phyloP scores from a whole-genome alignment of 2,113 vertebrate species.

The Scortum barcoo region DNA sequence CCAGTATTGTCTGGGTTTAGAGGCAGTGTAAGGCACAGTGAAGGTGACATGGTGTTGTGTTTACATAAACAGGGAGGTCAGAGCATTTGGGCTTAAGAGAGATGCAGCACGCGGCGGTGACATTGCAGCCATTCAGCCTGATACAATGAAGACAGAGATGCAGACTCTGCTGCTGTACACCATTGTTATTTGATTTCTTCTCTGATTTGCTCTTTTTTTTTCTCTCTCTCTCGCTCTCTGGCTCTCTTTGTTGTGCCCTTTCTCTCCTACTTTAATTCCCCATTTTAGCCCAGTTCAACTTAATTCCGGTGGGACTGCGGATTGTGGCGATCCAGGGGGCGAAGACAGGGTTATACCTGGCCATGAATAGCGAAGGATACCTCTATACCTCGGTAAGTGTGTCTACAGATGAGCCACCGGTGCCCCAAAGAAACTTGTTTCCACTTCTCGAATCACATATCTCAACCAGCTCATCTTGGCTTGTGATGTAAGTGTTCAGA shows the following conservation, averaged over 20 bases:
- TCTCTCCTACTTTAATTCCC: constrained; percentile 67
- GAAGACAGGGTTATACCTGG: constrained; percentile 95
- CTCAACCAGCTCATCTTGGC: not conserved
- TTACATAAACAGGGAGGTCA: constrained; percentile 61
- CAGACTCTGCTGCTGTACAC: not conserved
- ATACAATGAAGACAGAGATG: constrained; percentile 44
- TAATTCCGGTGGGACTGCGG: constrained; percentile 98
- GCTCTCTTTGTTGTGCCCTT: constrained; percentile 34
- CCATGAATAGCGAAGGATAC: constrained; percentile 98
- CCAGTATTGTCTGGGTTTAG: constrained; percentile 49
- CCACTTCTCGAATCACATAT: constrained; percentile 6
- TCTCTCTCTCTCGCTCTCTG: no score
- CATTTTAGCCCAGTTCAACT: constrained; percentile 96
- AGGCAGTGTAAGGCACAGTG: constrained; percentile 40
- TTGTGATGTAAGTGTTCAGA: not conserved
- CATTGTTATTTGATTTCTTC: constrained; percentile 30
- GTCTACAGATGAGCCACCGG: not conserved
- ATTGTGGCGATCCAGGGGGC: constrained; percentile 98
- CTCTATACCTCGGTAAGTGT: constrained; percentile 90
- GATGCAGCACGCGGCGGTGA: constrained; percentile 22
- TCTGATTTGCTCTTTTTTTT: constrained; percentile 39
- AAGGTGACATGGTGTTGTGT: constrained; percentile 66
- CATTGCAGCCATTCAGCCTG: constrained; percentile 28
- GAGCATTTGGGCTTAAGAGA: constrained; percentile 46
- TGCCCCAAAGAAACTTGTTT: not conserved